These are phyloP conservation scores for Mamestra configurata DNA, from an alignment of 1,140 invertebrate genomes.

Conservation along the genomic window DNA sequence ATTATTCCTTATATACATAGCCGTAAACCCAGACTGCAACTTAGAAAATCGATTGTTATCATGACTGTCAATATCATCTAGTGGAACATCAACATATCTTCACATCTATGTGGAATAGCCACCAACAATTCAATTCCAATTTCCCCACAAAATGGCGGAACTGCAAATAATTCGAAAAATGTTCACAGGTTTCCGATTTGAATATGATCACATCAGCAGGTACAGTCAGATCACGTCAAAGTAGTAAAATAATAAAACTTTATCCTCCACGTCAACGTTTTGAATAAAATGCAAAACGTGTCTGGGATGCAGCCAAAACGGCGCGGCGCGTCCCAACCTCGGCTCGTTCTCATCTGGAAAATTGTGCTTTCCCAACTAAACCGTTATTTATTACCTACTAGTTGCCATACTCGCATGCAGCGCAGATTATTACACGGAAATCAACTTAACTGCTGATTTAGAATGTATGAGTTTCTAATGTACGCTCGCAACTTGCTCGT, in stretches of 20 bases:
- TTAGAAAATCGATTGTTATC: no score
- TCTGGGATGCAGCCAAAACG: constrained; percentile 83
- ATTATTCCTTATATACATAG: no score
- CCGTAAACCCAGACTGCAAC: no score
- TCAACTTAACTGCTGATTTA: constrained; percentile 48
- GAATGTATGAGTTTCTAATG: constrained; percentile 29
- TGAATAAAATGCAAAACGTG: constrained; percentile 87
- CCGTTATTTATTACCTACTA: constrained; percentile 46
- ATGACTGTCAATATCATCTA: no score
- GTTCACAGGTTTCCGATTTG: constrained; percentile 32
- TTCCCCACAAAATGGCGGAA: constrained; percentile 7
- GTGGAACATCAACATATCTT: no score
- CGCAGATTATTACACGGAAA: constrained; percentile 46
- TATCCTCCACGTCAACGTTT: constrained; percentile 85
- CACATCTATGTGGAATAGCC: neutral
- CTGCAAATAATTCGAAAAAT: constrained; percentile 14
- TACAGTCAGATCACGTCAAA: constrained; percentile 81
- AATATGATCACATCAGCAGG: constrained; percentile 48
- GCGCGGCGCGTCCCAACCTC: constrained; percentile 48
- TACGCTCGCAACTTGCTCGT: neutral
- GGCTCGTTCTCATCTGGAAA: constrained; percentile 48
- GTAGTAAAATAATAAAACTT: constrained; percentile 87
- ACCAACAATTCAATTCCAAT: constrained; percentile 8
- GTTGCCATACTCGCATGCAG: constrained; percentile 39
- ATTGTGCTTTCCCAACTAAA: constrained; percentile 49